These are phyloP conservation scores for Tychaedon coryphoeus DNA, from an alignment of 2,113 vertebrate species.

Conservation along the genomic window DNA sequence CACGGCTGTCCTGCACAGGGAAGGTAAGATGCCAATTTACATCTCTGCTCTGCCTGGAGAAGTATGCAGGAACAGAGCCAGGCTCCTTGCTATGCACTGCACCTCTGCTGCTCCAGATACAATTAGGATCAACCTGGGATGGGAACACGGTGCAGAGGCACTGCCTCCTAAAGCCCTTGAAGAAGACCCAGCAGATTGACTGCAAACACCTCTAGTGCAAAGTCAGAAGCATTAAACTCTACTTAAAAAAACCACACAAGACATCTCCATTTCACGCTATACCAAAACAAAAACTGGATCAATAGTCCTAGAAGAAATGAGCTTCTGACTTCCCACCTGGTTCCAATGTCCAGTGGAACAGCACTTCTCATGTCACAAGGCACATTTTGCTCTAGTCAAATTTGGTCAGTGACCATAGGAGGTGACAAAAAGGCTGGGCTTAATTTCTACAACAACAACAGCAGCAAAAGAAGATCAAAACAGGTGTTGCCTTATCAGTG, in stretches of 20 bases:
- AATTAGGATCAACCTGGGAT: slow-evolving; percentile 8
- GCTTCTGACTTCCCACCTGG: neutral
- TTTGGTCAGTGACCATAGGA: neutral
- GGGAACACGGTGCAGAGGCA: neutral
- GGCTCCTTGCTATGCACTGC: neutral
- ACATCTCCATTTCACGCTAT: neutral
- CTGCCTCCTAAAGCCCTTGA: neutral
- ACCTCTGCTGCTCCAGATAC: slow-evolving; percentile 32
- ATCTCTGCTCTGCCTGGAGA: neutral
- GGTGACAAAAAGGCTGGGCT: neutral
- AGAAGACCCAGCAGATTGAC: neutral
- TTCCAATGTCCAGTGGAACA: neutral
- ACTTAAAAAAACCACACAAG: neutral
- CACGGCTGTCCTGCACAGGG: neutral
- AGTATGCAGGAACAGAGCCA: slow-evolving; percentile 5
- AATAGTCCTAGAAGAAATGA: neutral
- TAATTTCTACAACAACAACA: neutral
- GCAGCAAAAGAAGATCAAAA: neutral
- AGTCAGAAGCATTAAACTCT: neutral
- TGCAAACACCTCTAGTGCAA: neutral
- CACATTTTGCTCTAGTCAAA: neutral
- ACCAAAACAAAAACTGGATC: neutral
- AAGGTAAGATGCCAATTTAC: neutral
- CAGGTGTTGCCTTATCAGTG: neutral
- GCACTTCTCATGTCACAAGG: neutral